Conservation (phyloP, 2,888 invertebrate species). For the Anaspis maculata region DNA sequence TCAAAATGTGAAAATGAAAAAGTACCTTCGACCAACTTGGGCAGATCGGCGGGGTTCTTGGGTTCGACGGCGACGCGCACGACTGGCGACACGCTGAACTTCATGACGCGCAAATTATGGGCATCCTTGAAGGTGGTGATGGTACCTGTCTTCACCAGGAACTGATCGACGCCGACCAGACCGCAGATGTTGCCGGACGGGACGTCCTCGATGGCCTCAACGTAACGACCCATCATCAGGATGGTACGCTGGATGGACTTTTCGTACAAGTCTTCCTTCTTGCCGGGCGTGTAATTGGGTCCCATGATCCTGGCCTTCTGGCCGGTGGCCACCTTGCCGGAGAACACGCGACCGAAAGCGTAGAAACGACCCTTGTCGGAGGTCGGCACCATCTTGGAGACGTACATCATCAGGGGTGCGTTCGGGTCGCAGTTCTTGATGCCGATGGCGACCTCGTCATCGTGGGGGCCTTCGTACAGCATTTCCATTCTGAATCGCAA, state of each 20-base stretch:
- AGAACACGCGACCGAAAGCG: conserved; percentile 99
- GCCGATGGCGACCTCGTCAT: conserved; percentile 69
- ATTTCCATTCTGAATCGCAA: too few species aligned
- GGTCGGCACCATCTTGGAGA: conserved; percentile 99
- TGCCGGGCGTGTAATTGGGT: conserved; percentile 95
- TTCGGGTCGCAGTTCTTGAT: conserved; percentile 84
- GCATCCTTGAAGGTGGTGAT: conserved; percentile 98
- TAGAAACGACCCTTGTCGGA: conserved; percentile 99
- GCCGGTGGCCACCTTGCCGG: conserved; percentile 80
- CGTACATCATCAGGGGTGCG: conserved; percentile 99
- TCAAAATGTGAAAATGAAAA: not conserved
- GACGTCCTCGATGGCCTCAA: conserved; percentile 99
- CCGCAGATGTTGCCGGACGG: conserved; percentile 99
- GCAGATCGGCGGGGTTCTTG: conserved; percentile 97
- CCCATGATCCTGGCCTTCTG: conserved; percentile 98
- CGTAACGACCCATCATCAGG: conserved; percentile 99
- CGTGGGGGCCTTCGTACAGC: conserved; percentile 97
- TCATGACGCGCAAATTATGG: conserved; percentile 99
- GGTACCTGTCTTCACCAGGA: conserved; percentile 98
- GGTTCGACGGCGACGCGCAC: conserved; percentile 99
- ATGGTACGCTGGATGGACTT: conserved; percentile 99
- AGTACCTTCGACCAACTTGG: conserved; percentile 88
- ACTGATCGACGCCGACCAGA: conserved; percentile 99
- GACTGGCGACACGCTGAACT: conserved; percentile 99
- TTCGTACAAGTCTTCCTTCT: conserved; percentile 98